Conservation (phyloP, 2,888 invertebrate species). For the Halictus ligatus region DNA sequence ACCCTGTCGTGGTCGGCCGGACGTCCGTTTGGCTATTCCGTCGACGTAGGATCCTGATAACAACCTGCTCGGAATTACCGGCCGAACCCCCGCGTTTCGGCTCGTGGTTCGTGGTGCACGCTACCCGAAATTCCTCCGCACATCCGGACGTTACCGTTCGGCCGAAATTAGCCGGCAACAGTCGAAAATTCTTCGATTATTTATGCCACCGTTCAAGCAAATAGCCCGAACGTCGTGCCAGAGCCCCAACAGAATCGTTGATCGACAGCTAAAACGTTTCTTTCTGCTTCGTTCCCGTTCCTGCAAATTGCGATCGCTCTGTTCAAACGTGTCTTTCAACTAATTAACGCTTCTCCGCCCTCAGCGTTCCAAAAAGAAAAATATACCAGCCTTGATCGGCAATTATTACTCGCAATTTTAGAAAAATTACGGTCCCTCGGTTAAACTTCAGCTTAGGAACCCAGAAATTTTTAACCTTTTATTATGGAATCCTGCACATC, state of each 20-base stretch:
- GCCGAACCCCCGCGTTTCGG: slow-evolving; percentile 23
- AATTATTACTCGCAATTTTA: no score
- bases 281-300: not conserved
- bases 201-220: slow-evolving; percentile 17
- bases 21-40: slow-evolving; percentile 73
- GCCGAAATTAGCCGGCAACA: slow-evolving; percentile 40
- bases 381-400: no score
- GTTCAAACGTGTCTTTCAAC: no score
- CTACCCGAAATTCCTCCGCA: slow-evolving; percentile 56
- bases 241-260: not conserved
- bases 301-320: not conserved
- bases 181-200: slow-evolving; percentile 43
- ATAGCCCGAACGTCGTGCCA: not conserved
- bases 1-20: slow-evolving; percentile 61
- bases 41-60: slow-evolving; percentile 70
- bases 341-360: no score
- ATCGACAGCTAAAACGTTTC: slow-evolving; percentile 10
- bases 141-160: slow-evolving; percentile 41
- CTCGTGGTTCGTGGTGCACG: slow-evolving; percentile 41
- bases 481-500: no score
- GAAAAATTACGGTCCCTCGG: no score
- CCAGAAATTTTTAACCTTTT: no score
- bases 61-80: slow-evolving; percentile 69
- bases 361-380: no score
- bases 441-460: no score